A percentile compares a stretch with the other conserved stretches of the same genome.
Evolutionary conservation across 1,140 invertebrate species (phyloP).

Genomic region (Drosophila sp.): DNA sequence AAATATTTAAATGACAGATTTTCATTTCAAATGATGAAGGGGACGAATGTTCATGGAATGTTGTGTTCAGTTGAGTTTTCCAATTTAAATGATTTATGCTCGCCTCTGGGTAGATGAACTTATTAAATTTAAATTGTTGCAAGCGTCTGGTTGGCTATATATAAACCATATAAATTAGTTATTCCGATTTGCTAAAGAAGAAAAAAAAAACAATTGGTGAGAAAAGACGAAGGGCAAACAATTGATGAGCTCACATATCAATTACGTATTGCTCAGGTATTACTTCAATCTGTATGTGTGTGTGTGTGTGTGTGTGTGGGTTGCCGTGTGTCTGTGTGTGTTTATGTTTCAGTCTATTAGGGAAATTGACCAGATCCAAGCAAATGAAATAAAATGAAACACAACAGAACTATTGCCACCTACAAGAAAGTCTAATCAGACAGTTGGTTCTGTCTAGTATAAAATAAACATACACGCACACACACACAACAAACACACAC

Average conservation of each 20-base stretch:
- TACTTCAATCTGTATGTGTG: neutral
- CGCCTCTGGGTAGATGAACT: neutral
- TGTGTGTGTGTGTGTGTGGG: conserved; percentile 2
- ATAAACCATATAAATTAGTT: neutral
- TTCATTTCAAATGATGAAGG: neutral
- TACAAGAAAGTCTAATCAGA: conserved; percentile 33
- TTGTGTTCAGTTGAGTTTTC: conserved; percentile 5
- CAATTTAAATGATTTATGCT: conserved; percentile 7
- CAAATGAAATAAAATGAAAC: conserved; percentile 18
- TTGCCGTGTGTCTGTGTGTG: neutral
- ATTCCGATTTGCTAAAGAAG: neutral
- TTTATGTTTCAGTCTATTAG: conserved; percentile 54
- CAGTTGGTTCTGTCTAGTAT: conserved; percentile 47
- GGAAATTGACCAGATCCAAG: conserved; percentile 47
- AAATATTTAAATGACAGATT: conserved; percentile 12
- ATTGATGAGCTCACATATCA: conserved; percentile 16
- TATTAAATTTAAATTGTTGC: conserved; percentile 10
- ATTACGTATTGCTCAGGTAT: conserved; percentile 12
- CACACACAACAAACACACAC: conserved; percentile 31
- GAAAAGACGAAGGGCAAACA: conserved; percentile 7
- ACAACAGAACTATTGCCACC: conserved; percentile 16
- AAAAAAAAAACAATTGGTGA: neutral
- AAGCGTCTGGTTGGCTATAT: neutral
- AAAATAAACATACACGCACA: conserved; percentile 58
- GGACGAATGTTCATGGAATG: neutral